Percentiles rank a stretch among this genome's conserved stretches.
These are phyloP conservation scores for Babyrousa celebensis DNA, from an alignment of 2,797 vertebrate genomes.

Conservation along the genomic window DNA sequence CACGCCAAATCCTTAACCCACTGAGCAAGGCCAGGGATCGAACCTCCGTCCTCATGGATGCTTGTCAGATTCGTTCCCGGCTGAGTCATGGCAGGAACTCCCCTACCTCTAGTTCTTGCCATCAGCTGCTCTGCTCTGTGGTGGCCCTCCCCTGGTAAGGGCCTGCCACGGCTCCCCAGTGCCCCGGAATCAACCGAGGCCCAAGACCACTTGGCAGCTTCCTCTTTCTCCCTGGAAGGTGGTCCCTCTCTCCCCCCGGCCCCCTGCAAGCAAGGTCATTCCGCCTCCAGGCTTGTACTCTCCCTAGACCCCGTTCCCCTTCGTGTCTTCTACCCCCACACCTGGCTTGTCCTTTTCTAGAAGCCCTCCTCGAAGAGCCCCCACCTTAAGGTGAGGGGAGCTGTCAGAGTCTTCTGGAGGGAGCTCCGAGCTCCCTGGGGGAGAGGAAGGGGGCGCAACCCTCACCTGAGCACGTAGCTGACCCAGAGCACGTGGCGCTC, in stretches of 20 bases:
- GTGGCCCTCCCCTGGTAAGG: neutral
- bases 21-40: no score
- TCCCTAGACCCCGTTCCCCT: neutral
- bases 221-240: neutral
- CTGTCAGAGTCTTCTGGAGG: neutral
- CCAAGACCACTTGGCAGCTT: neutral
- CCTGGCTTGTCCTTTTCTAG: neutral
- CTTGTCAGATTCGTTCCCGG: no score
- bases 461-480: slow-evolving; percentile 96
- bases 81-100: no score
- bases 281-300: neutral
- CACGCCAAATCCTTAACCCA: no score
- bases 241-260: neutral
- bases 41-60: no score
- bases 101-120: neutral
- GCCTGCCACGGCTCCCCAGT: neutral
- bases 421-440: neutral
- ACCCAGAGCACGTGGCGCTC: slow-evolving; percentile 97
- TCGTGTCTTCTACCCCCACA: neutral
- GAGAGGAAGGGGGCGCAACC: fast-evolving
- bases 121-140: neutral
- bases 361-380: neutral
- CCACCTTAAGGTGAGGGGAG: neutral
- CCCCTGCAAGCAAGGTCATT: neutral
- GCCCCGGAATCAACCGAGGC: neutral